phyloP scores from a whole-genome alignment of 2,888 invertebrate species.

The Troglohyphantes excavatus region DNA sequence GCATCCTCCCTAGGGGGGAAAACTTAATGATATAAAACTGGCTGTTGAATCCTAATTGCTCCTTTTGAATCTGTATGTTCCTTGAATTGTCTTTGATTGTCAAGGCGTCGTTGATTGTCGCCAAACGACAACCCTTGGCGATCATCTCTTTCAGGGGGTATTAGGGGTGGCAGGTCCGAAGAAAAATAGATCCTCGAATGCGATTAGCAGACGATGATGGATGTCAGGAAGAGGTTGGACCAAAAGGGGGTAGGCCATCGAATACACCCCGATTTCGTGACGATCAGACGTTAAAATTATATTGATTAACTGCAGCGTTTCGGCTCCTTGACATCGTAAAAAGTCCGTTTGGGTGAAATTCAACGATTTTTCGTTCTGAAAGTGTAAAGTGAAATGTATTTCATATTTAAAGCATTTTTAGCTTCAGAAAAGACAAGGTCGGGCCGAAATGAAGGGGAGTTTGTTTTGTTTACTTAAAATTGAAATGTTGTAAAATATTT shows the following conservation, averaged over 20 bases:
- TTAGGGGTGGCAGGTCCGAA: constrained; percentile 74
- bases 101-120: constrained; percentile 1
- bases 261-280: constrained; percentile 64
- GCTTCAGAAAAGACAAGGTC: no score
- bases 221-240: constrained; percentile 70
- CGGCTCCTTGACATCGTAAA: neutral
- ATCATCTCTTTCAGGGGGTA: constrained; percentile 41
- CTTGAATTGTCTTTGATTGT: neutral
- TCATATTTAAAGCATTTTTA: no score
- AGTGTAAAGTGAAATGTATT: no score
- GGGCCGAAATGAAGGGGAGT: no score
- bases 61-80: no score
- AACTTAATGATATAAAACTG: no score
- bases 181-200: constrained; percentile 77
- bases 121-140: constrained; percentile 71
- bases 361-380: neutral
- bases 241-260: constrained; percentile 47
- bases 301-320: constrained; percentile 57
- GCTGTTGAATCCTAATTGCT: no score
- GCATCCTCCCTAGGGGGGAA: no score
- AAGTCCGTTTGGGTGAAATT: neutral
- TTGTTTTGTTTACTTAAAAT: no score
- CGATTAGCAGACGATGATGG: constrained; percentile 77
- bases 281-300: constrained; percentile 66
- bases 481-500: no score